Conservation (phyloP, 2,888 invertebrate species). For the Camponotus fellah region DNA sequence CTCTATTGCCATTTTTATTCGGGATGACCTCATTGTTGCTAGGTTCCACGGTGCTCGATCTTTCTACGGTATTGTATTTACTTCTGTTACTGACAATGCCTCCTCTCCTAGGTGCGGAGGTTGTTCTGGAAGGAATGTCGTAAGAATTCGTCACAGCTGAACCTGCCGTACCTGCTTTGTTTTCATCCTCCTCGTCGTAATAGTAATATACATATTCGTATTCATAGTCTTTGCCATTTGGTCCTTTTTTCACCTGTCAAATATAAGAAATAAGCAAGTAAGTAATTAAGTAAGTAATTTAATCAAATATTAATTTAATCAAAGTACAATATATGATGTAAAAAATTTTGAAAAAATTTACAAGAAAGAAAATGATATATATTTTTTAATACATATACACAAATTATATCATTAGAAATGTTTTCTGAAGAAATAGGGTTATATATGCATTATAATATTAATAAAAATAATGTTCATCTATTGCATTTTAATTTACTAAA, state of each 20-base stretch:
- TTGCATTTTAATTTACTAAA: not conserved
- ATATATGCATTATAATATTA: not conserved
- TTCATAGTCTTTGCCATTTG: slow-evolving; percentile 96
- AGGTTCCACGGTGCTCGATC: slow-evolving; percentile 88
- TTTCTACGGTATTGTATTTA: slow-evolving; percentile 88
- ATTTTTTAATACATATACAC: not conserved
- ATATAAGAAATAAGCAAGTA: not conserved
- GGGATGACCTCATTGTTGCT: slow-evolving; percentile 90
- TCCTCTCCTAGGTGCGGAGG: slow-evolving; percentile 74
- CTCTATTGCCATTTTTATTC: slow-evolving; percentile 87
- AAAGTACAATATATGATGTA: too few relatives aligned
- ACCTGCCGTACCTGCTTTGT: slow-evolving; percentile 80
- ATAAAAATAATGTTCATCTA: not conserved
- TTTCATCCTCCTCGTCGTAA: slow-evolving; percentile 92
- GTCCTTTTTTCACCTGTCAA: slow-evolving; percentile 93
- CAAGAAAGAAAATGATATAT: not conserved
- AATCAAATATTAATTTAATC: not conserved
- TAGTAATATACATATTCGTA: slow-evolving; percentile 97
- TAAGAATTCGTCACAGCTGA: slow-evolving; percentile 87
- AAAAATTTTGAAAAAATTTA: too few relatives aligned
- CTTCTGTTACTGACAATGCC: slow-evolving; percentile 82
- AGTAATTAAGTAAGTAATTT: not conserved
- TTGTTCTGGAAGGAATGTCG: slow-evolving; percentile 88
- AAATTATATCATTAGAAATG: not conserved
- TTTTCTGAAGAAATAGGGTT: not conserved